Conservation (phyloP, 2,888 invertebrate species). For the Polia nebulosa region DNA sequence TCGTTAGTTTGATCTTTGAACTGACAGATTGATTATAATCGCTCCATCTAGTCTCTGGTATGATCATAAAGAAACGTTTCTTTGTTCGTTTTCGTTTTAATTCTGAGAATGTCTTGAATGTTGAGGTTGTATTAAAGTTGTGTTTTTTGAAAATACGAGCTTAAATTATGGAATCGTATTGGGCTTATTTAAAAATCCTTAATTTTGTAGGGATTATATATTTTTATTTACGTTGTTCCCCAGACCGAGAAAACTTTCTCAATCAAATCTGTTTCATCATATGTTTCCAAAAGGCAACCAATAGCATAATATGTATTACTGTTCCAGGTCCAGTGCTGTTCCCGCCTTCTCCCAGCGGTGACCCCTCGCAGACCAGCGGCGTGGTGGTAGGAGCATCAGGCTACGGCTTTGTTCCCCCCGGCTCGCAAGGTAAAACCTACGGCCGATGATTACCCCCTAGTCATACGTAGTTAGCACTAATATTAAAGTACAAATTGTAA, state of each 20-base stretch:
- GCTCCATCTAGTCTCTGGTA: constrained; percentile 47
- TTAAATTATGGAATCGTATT: not conserved
- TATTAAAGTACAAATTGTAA: constrained; percentile 67
- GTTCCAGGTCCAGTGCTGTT: constrained; percentile 95
- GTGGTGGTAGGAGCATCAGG: constrained; percentile 96
- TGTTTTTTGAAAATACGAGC: constrained; percentile 1
- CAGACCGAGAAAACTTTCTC: too few species aligned
- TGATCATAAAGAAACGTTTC: constrained; percentile 40
- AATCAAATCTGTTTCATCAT: too few species aligned
- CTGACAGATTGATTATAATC: constrained; percentile 64
- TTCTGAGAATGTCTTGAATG: constrained; percentile 26
- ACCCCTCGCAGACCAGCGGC: constrained; percentile 94
- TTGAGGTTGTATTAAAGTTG: constrained; percentile 30
- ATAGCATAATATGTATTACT: constrained; percentile 50
- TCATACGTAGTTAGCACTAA: constrained; percentile 84
- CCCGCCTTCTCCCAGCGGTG: constrained; percentile 93
- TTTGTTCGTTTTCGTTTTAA: constrained; percentile 46
- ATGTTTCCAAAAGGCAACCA: not conserved
- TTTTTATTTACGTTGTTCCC: not conserved
- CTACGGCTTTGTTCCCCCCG: constrained; percentile 96
- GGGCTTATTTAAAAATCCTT: not conserved
- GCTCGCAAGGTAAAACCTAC: constrained; percentile 91
- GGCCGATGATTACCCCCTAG: constrained; percentile 81
- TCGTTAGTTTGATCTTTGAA: constrained; percentile 58
- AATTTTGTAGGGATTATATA: not conserved